phyloP scores from a whole-genome alignment of 2,113 vertebrate genomes.

The Oryzias woworae region DNA sequence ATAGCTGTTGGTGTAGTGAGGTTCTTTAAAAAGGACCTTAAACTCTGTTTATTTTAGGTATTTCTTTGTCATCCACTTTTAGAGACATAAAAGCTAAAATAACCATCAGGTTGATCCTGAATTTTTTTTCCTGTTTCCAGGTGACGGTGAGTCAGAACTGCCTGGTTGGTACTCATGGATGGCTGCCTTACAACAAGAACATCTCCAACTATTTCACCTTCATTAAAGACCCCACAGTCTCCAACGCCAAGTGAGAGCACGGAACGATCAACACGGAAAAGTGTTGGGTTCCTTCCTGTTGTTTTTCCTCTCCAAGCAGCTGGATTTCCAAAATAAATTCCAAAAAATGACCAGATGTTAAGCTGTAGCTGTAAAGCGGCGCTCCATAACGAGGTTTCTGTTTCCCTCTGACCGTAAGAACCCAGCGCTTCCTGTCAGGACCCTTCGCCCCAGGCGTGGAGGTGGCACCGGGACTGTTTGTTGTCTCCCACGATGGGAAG shows the following conservation, averaged over 20 bases:
- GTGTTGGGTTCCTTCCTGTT: too few relatives aligned
- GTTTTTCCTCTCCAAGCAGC: too few relatives aligned
- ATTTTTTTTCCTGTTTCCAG: slow-evolving; percentile 60
- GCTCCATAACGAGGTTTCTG: background rate
- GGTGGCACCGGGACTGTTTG: slow-evolving; percentile 85
- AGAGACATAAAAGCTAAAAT: too few relatives aligned
- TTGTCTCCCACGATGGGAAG: slow-evolving; percentile 95
- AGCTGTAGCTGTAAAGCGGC: too few relatives aligned
- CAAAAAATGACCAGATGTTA: too few relatives aligned
- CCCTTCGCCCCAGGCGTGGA: slow-evolving; percentile 90
- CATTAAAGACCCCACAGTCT: slow-evolving; percentile 92
- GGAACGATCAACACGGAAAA: too few relatives aligned
- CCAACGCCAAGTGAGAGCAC: slow-evolving; percentile 88
- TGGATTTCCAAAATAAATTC: too few relatives aligned
- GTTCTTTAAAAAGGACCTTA: too few relatives aligned
- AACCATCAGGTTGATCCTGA: too few relatives aligned
- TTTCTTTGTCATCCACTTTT: too few relatives aligned
- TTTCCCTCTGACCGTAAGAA: slow-evolving; percentile 67
- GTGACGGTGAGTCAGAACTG: slow-evolving; percentile 88
- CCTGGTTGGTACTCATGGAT: slow-evolving; percentile 91
- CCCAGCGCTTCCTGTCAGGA: slow-evolving; percentile 86
- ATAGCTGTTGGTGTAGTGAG: too few relatives aligned
- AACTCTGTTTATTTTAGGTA: too few relatives aligned
- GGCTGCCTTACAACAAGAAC: slow-evolving; percentile 95
- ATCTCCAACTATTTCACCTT: slow-evolving; percentile 99